Conservation (phyloP, 2,888 invertebrate species). For the Meganola albula region DNA sequence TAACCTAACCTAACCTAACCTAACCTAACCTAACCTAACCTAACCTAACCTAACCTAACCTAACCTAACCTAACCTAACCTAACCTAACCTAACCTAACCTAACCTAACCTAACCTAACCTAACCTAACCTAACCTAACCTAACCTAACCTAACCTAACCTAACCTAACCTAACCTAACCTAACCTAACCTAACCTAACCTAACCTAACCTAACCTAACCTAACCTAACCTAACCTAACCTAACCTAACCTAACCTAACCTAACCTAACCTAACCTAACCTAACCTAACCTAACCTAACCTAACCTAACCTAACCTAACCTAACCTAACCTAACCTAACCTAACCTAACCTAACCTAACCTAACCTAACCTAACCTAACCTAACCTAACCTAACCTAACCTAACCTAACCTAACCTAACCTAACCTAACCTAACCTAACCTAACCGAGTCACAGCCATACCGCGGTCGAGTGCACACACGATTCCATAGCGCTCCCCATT, state of each 20-base stretch:
- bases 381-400: conserved; percentile 7
- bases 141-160: not conserved
- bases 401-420: conserved; percentile 1
- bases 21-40: not conserved
- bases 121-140: not conserved
- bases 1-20: not conserved
- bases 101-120: not conserved
- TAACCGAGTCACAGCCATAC: not conserved
- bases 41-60: not conserved
- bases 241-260: conserved; percentile 4
- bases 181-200: not conserved
- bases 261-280: conserved; percentile 7
- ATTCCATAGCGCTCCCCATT: too few species aligned
- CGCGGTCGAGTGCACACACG: too few species aligned
- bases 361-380: conserved; percentile 7
- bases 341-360: conserved; percentile 7
- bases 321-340: conserved; percentile 7
- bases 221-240: conserved; percentile 5
- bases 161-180: not conserved
- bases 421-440: not conserved
- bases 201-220: conserved; percentile 4
- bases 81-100: not conserved
- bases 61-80: not conserved
- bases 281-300: conserved; percentile 7
- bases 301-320: conserved; percentile 7